Evolutionary conservation across 2,888 invertebrate genomes (phyloP), one percentile per base, ranked within the genome.

Genomic region (Blomia tropicalis): DNA sequence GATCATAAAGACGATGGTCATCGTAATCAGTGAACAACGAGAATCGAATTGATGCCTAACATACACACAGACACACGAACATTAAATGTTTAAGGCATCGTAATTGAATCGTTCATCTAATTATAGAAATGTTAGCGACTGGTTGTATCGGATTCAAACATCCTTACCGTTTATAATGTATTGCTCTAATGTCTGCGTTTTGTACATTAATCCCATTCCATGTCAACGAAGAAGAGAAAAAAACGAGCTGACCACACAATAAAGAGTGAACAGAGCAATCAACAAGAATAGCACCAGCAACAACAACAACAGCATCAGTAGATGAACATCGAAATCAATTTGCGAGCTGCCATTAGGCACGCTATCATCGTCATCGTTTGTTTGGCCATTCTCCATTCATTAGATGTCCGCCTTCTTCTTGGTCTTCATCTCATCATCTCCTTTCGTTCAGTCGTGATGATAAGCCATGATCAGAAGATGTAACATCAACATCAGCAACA

Each of bases 41-140:
- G 51, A 47, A 47, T 47, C 23, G 51, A 47, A 27, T n/a, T n/a
- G n/a, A 14, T 41, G 14, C 14, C 14, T 17, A 41, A n/a, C 14
- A 14, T 41, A n/a, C 41, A 14, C n/a, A 14, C 27, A 22, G 22
- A 7, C 51, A 22, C 27, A 14, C n/a, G 41, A 41, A 17, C 41
- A 41, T n/a, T 41, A n/a, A 14, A 41, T n/a, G n/a, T 14, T 41
- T n/a, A 41, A 14, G 14, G 14, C 7, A 7, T 7, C 51, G 51
- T 47, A 47, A 47, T 47, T 47, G 51, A 47, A 47, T 47, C 51
- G 51, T 7, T 47, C 51, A 47, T 47, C 51, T 47, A 47, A 47
- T 47, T 47, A 47, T 47, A 47, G 51, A 47, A 47, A 47, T n/a
- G n/a, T n/a, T n/a, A n/a, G n/a, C n/a, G n/a, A n/a, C n/a, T n/a